Conservation (phyloP, 1,140 invertebrate genomes). For the Drosophila punjabiensis region DNA sequence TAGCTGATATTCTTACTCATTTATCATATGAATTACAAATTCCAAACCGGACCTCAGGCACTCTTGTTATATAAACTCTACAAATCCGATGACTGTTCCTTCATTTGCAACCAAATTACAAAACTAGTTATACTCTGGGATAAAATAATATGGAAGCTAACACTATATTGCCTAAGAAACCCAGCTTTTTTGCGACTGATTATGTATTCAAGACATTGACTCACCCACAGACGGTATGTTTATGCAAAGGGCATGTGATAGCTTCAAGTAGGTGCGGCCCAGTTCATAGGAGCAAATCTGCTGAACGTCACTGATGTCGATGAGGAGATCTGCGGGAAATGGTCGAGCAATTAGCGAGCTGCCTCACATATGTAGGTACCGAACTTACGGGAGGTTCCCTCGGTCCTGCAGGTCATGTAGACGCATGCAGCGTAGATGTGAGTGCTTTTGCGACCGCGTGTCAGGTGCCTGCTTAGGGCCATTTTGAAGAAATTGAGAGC, state of each 20-base stretch:
- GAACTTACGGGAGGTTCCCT: constrained; percentile 95
- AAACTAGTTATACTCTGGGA: neutral
- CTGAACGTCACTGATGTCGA: constrained; percentile 98
- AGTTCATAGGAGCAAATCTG: constrained; percentile 98
- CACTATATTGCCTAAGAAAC: neutral
- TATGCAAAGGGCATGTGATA: constrained; percentile 95
- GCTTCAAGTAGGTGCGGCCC: constrained; percentile 95
- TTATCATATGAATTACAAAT: too few species aligned
- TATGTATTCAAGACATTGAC: constrained; percentile 63
- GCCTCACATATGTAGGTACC: neutral
- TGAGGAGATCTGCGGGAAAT: constrained; percentile 91
- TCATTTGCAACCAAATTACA: neutral
- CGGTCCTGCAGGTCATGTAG: constrained; percentile 98
- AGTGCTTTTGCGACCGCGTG: constrained; percentile 95
- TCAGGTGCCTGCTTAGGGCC: constrained; percentile 95
- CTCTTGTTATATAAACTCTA: neutral
- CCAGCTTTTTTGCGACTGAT: neutral
- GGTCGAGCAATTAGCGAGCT: neutral
- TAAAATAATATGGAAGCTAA: neutral
- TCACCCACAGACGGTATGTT: constrained; percentile 96
- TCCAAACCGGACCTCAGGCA: neutral
- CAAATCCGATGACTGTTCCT: neutral
- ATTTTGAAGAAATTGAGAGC: constrained; percentile 99
- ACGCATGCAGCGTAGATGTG: constrained; percentile 98
- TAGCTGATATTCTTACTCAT: neutral